Percentiles rank a stretch among this genome's conserved stretches.
phyloP scores from a whole-genome alignment of 2,797 vertebrate genomes.

The Hippoglossus hippoglossus region DNA sequence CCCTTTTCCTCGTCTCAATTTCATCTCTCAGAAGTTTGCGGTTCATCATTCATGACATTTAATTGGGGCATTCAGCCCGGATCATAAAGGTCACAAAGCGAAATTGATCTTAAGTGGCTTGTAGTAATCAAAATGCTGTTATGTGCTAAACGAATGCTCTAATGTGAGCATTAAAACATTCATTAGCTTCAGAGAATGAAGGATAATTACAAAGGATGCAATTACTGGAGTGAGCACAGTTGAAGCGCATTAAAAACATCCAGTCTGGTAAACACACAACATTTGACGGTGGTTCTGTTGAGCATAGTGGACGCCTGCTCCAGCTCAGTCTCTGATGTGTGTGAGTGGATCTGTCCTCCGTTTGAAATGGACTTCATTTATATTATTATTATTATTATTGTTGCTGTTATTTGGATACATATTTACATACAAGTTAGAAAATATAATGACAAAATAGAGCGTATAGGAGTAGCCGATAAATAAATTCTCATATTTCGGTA shows the following conservation, averaged over 20 bases:
- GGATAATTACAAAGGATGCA: slow-evolving; percentile 83
- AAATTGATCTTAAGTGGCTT: slow-evolving; percentile 86
- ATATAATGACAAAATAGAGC: too few species aligned
- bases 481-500: too few species aligned
- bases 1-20: slow-evolving; percentile 48
- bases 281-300: slow-evolving; percentile 45
- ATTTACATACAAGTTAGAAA: too few species aligned
- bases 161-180: slow-evolving; percentile 85
- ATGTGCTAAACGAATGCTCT: slow-evolving; percentile 84
- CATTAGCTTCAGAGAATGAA: slow-evolving; percentile 83
- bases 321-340: neutral
- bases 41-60: slow-evolving; percentile 80
- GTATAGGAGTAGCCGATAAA: too few species aligned
- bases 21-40: slow-evolving; percentile 69
- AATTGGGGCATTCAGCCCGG: slow-evolving; percentile 78
- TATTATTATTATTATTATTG: neutral
- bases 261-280: slow-evolving; percentile 68
- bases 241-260: slow-evolving; percentile 66
- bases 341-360: slow-evolving; percentile 1
- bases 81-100: slow-evolving; percentile 84
- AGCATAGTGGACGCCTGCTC: slow-evolving; percentile 28
- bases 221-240: slow-evolving; percentile 73
- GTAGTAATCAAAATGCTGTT: slow-evolving; percentile 86
- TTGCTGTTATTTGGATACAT: neutral
- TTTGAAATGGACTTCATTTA: neutral